Evolutionary conservation across 2,797 vertebrate species (phyloP), one percentile per base, ranked within the genome.

Genomic region (Gadopsis bispinosus): DNA sequence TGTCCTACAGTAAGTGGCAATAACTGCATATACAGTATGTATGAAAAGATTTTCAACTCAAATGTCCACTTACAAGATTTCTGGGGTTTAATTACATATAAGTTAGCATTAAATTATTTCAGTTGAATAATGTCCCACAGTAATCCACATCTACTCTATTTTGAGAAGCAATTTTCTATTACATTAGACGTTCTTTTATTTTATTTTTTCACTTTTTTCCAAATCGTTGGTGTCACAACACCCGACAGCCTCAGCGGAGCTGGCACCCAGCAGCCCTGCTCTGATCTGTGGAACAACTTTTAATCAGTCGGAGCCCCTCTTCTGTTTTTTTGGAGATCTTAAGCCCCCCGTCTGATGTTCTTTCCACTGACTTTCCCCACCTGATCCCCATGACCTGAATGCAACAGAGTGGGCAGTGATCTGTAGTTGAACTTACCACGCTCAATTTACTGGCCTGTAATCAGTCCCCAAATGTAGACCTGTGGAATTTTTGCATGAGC

Each of bases 301-400:
- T 87, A 84, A 89, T 89, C 77, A 83, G 75, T 65, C 63, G 76
- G 83, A 82, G 71, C 79, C 78, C 67, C 69, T 69, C 71, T 74
- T 75, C 59, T 73, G 69, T 59, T 69, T 55, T 77, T 72, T 74
- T 85, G 43, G 33, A 56, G 84, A 74, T 87, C 81, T 78, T 83
- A 78, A 85, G 69, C 83, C 53, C 51, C 58, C 64, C 73, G 73
- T 50, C 61, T 47, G n/a, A 61, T 31, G 65, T 90, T 89, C 73
- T 93, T 94, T 94, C 89, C 92, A 91, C 69, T 87, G 86, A 82
- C 84, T 86, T 90, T 85, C 47, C 79, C 69, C 85, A 87, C 82
- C 77, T 83, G 82, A 91, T 91, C 87, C 85, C 65, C 8, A 1
- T 89, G 86, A 86, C 83, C 87, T 72, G 60, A 81, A 77, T 83